A percentile compares a stretch with the other conserved stretches of the same genome.
Evolutionary conservation across 2,113 vertebrate genomes (phyloP).

Genomic region (Talpa occidentalis): DNA sequence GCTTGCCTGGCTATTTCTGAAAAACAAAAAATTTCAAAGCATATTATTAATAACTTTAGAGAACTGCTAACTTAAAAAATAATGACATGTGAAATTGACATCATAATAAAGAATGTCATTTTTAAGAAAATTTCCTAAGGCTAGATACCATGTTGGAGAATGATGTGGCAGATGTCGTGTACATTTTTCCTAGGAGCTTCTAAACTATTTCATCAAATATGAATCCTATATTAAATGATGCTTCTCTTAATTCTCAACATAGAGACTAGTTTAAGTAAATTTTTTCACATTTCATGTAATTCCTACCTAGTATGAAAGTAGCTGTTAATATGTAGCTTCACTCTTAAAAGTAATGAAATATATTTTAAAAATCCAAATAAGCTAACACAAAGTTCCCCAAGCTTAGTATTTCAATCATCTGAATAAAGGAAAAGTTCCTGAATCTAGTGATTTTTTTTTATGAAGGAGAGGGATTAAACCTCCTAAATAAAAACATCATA

Average conservation of each 20-base stretch:
- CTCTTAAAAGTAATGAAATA: not conserved
- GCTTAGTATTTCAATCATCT: not conserved
- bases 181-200: not conserved
- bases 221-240: not conserved
- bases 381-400: not conserved
- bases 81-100: not conserved
- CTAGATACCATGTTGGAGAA: not conserved
- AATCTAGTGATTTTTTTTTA: not conserved
- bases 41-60: slow-evolving; percentile 54
- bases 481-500: not conserved
- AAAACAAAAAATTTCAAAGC: slow-evolving; percentile 69
- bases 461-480: not conserved
- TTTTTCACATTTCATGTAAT: slow-evolving; percentile 3
- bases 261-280: not conserved
- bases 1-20: slow-evolving; percentile 97
- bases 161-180: not conserved
- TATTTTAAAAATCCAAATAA: not conserved
- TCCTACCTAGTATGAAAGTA: not conserved
- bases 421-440: not conserved
- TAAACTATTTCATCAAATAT: slow-evolving; percentile 3
- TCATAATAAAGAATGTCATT: not conserved
- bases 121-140: slow-evolving; percentile 5
- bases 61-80: not conserved
- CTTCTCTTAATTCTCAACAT: not conserved
- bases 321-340: not conserved